Conservation (phyloP, 2,888 invertebrate species). For the Lasius platythorax region DNA sequence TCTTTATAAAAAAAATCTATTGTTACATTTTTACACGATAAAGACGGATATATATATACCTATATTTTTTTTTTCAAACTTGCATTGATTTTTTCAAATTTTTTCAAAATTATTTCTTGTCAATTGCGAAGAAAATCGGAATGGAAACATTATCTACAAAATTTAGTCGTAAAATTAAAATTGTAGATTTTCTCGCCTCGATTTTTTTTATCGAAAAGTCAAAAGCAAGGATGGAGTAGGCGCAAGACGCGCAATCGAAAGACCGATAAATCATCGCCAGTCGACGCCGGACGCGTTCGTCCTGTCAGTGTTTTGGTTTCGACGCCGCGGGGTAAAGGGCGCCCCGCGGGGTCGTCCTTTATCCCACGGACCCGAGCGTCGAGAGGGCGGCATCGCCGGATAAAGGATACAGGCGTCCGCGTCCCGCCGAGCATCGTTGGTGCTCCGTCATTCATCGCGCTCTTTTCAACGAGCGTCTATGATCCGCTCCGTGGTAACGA, state of each 20-base stretch:
- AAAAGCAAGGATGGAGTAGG: background rate
- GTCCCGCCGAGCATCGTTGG: slow-evolving; percentile 50
- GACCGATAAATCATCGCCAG: slow-evolving; percentile 81
- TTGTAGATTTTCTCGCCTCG: background rate
- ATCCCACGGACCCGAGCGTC: slow-evolving; percentile 42
- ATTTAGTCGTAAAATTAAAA: background rate
- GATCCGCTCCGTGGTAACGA: slow-evolving; percentile 11
- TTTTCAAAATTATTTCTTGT: background rate
- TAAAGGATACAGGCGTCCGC: slow-evolving; percentile 62
- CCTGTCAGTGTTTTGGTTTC: slow-evolving; percentile 81
- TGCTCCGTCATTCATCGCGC: slow-evolving; percentile 46
- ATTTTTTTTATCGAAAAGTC: background rate
- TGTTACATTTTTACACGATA: too few species aligned
- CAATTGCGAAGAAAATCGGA: background rate
- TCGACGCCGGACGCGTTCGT: slow-evolving; percentile 70
- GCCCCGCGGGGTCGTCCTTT: slow-evolving; percentile 74
- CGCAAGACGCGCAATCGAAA: slow-evolving; percentile 28
- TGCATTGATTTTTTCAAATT: background rate
- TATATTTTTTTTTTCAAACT: background rate
- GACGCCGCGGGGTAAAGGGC: slow-evolving; percentile 81
- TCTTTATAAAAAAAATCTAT: too few species aligned
- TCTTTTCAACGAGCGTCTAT: slow-evolving; percentile 41
- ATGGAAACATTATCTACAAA: background rate
- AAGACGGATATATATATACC: too few species aligned
- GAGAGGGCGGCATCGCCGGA: slow-evolving; percentile 49